Evolutionary conservation across 2,888 invertebrate genomes (phyloP).

Genomic region (Neria commutata): DNA sequence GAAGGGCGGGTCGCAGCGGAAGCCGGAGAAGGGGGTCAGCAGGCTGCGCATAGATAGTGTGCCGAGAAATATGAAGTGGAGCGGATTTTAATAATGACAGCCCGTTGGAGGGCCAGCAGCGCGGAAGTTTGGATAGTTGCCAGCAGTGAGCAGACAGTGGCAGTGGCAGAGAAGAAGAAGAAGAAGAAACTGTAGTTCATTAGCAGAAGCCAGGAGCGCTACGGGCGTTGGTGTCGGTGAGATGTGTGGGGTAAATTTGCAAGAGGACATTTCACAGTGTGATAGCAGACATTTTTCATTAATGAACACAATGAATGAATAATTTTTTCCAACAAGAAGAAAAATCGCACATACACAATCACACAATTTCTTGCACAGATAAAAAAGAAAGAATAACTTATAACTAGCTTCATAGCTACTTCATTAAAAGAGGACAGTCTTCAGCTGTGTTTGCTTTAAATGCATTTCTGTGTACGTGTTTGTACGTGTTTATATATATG

Average conservation of each 20-base stretch:
- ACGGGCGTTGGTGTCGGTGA: too few relatives aligned
- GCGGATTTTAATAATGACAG: not conserved
- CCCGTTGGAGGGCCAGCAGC: not conserved
- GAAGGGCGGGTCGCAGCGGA: too few relatives aligned
- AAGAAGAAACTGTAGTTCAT: not conserved
- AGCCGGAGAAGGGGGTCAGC: not conserved
- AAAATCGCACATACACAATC: not conserved
- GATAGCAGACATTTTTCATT: not conserved
- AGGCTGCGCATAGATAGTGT: not conserved
- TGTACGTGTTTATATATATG: not conserved
- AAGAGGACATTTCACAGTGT: too few relatives aligned
- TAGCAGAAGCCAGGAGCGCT: not conserved
- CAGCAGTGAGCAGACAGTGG: too few relatives aligned
- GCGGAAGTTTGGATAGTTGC: not conserved
- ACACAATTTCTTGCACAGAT: not conserved
- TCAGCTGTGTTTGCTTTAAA: too few relatives aligned
- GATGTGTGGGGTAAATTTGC: too few relatives aligned
- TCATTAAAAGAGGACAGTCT: too few relatives aligned
- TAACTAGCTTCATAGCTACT: too few relatives aligned
- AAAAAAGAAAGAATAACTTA: not conserved
- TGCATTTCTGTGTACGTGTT: not conserved
- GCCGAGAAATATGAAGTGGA: not conserved
- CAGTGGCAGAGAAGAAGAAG: too few relatives aligned
- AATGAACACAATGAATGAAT: constrained; percentile 2
- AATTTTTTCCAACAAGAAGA: not conserved